Base-by-base conservation (phyloP, 1,140 invertebrate species). In the Drosophila mojavensis region DNA sequence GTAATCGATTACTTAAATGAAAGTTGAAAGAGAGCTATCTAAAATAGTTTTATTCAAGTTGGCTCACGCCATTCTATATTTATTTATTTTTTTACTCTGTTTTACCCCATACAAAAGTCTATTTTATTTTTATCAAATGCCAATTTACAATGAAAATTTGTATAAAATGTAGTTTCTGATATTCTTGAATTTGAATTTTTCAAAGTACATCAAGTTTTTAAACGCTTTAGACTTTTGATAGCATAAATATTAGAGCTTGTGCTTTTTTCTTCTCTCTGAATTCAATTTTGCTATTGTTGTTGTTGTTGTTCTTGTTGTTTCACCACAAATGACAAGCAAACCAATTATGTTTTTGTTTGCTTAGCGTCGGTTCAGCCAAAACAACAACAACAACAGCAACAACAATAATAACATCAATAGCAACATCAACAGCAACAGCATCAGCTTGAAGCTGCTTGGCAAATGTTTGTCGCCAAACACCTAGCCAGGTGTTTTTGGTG, bases 301-400 rank as follows among this genome's bases (percentile, higher is more conserved):
- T 63, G 43, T 58, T 65, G 50, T 72, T 83, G 63, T 63, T 60
- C 64, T 86, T 86, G 82, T 85, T 79, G 81, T 86, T 86, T 82
- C 76, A 79, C 61, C 71, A 69, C 73, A 88, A 86, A 88, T 86
- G 82, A 74, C 83, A 82, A 77, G 82, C 82, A 88, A 86, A 88
- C 82, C 86, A 86, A 86, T 86, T 86, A 88, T 86, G 83, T 79
- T 88, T 86, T 77, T 88, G 82, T 86, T 85, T 82, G 83, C 64
- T 86, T 73, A 88, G 55, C 82, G 65, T 81, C 71, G 61, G 75
- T 75, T n/a, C 54, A 65, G 20, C 39, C 17, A 26, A 10, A 63
- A n/a, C 17, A 54, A 26, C 59, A 47, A 24, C 48, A 47, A 4
- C 17, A 36, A n/a, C n/a, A 50, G 13, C 48, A 64, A 51, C 17